phyloP scores from a whole-genome alignment of 2,797 vertebrate species.

The Melanogrammus aeglefinus region DNA sequence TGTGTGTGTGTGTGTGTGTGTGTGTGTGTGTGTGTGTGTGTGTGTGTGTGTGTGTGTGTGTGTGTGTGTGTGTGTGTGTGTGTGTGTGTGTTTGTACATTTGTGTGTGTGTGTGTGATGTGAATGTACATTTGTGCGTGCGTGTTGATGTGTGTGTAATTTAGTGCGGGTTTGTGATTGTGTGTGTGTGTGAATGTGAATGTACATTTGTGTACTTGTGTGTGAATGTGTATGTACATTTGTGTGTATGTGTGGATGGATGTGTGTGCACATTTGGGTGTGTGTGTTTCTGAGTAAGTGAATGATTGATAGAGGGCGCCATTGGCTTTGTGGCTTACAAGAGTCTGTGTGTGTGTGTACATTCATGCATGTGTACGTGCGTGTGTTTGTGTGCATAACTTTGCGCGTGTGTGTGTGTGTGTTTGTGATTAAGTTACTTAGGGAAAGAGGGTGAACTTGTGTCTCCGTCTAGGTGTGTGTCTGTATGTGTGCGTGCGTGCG shows the following conservation, averaged over 20 bases:
- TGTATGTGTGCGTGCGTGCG: conserved; percentile 5
- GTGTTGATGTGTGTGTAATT: neutral
- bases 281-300: no score
- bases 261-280: neutral
- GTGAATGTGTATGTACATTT: neutral
- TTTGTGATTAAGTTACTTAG: neutral
- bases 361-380: no score
- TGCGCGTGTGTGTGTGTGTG: no score
- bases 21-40: conserved; percentile 13
- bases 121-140: conserved; percentile 17
- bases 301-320: no score
- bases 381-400: no score
- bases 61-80: neutral
- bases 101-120: conserved; percentile 15
- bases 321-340: no score
- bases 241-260: neutral
- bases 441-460: neutral
- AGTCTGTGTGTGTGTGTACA: no score
- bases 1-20: conserved; percentile 5
- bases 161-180: neutral
- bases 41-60: conserved; percentile 4
- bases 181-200: conserved; percentile 8
- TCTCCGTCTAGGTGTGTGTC: neutral
- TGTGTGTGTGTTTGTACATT: conserved; percentile 7
- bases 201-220: neutral